phyloP scores from a whole-genome alignment of 1,140 invertebrate species.

The Monochamus saltuarius region DNA sequence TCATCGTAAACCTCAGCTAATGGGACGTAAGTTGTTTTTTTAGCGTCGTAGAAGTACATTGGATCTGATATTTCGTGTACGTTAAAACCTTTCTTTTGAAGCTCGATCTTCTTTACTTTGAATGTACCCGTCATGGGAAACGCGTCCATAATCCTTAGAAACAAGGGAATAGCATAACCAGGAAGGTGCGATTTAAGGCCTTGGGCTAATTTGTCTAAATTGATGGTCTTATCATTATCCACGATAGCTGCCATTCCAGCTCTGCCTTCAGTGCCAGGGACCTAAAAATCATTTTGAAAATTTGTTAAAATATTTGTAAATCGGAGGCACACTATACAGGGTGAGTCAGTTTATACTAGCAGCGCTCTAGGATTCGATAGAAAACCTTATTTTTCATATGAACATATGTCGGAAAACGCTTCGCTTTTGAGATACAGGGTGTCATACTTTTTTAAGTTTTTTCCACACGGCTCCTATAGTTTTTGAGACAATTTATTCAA shows the following conservation, averaged over 20 bases:
- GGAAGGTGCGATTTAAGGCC: constrained; percentile 73
- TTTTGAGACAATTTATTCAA: too few species aligned
- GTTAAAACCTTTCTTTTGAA: constrained; percentile 80
- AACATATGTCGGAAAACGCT: too few species aligned
- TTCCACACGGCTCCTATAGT: too few species aligned
- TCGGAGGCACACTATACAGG: too few species aligned
- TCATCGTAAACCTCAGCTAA: constrained; percentile 70
- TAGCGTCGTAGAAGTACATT: constrained; percentile 71
- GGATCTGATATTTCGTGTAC: constrained; percentile 67
- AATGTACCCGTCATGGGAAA: constrained; percentile 88
- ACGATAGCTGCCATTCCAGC: constrained; percentile 95
- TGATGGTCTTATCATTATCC: constrained; percentile 67
- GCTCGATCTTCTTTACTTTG: constrained; percentile 84
- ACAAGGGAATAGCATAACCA: constrained; percentile 83
- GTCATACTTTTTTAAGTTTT: too few species aligned
- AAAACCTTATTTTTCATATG: too few species aligned
- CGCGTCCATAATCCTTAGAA: constrained; percentile 77
- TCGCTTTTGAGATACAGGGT: too few species aligned
- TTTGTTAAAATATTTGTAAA: constrained; percentile 12
- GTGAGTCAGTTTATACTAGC: too few species aligned
- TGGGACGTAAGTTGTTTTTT: constrained; percentile 62
- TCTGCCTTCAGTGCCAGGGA: constrained; percentile 82
- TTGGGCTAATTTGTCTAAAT: constrained; percentile 64
- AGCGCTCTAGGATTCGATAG: too few species aligned
- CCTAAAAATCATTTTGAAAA: constrained; percentile 53